Base-by-base conservation (phyloP, 1,140 invertebrate species). In the Sitobion miscanthi region DNA sequence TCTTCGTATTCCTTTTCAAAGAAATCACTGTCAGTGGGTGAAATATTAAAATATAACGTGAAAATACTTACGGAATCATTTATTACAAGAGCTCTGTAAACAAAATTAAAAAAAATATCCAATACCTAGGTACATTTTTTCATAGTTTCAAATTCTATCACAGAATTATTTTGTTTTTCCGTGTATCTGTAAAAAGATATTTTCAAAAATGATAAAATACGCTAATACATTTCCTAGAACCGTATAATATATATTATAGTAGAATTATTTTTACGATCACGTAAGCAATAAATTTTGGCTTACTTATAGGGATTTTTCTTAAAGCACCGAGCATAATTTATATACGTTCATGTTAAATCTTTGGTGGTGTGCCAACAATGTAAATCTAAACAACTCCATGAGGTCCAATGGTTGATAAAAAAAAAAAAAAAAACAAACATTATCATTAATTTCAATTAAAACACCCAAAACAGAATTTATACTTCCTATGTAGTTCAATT, bases 221-320 rank as follows among this genome's bases (percentile, higher is more conserved):
- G 85, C 25, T 30, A n/a, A 47, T 47, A 86, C 25, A 30, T 47
- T 47, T 86, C 85, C 25, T 42, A 42, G 25, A 47, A 47, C 42
- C 45, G 42, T 47, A 47, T 85, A 25, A 86, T 45, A 45, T 47
- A 86, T 30, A 86, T 86, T 86, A 47, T 47, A 86, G 42, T 86
- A 47, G 25, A 86, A 86, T 47, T 86, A 47, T 86, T 86, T 86
- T 86, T 86, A 86, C 85, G 85, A 86, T 86, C 85, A 86, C 85
- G 42, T 86, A 86, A 86, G 85, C 42, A 86, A 86, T 86, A 86
- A 45, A 86, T 86, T 86, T 86, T 47, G 85, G 45, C 85, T 86
- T 86, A 86, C 83, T 86, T 47, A 77, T 77, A 30, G 42, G 85
- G 42, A 86, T 86, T 86, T 86, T 42, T 86, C 85, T 86, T 86